Base-by-base conservation (phyloP, 2,113 vertebrate genomes). In the Zosterops japonicus region DNA sequence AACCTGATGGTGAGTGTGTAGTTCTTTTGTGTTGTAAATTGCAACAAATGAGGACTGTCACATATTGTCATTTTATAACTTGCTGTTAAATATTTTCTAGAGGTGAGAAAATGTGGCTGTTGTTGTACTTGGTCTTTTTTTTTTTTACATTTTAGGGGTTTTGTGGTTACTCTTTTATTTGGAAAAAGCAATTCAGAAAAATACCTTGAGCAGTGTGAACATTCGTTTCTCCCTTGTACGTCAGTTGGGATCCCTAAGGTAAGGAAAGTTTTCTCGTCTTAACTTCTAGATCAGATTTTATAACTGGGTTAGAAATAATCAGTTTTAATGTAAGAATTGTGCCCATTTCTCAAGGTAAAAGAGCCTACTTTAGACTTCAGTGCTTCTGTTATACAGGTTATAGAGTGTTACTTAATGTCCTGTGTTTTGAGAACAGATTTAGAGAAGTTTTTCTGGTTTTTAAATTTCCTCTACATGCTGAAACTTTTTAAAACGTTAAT, bases 121-220 rank as follows among this genome's bases (percentile, higher is more conserved):
- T 56, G 5, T 87, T 39, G 39, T 39, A 39, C 39, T 39, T 39
- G 39, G 39, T 39, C 39, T 39, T 39, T 29, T 87, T 42, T 93
- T 15, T 94, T 70, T 84, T 79, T 96, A 41, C 60, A 46, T 95
- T 97, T 9, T 94, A 99, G 99, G 95, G 99, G 99, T 87, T 98
- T 99, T 97, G 99, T 98, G 46, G 98, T 99, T 95, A 99, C 98
- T 93, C 98, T 99, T 91, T 98, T 99, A 75, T 99, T 99, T 98
- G 99, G 99, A 97, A 99, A 99, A 98, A 99, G 98, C 97, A 99
- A 98, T 96, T 99, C 99, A 3, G 99, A 99, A 97, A 99, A 98
- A 90, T 98, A 99, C 93, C 98, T 99, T 92, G 99, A 99, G 75
- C 99, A 98, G 98, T 99, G 99, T 95, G 99, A 99, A 83, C 99